Percentiles rank a stretch among this genome's conserved stretches.
Conservation (phyloP, 2,888 invertebrate genomes). For the Eupithecia abbreviata region DNA sequence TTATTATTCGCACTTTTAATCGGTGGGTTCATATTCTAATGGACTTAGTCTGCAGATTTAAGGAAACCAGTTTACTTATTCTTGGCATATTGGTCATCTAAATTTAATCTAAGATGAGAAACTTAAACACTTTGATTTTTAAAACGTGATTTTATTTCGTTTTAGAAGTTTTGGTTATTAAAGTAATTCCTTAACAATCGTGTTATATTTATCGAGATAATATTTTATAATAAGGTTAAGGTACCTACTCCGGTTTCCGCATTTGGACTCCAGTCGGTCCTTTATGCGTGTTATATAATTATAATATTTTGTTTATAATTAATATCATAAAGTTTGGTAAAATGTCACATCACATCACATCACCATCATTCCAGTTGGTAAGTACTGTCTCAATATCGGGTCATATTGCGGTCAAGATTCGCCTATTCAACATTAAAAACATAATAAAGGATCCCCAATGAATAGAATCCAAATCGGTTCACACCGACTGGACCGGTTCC, state of each 20-base stretch:
- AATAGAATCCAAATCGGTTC: constrained; percentile 24
- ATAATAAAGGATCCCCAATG: constrained; percentile 29
- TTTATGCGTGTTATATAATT: neutral
- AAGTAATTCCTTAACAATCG: neutral
- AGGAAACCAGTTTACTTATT: neutral
- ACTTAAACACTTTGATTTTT: neutral
- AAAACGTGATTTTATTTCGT: neutral
- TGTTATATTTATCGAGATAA: too few species aligned
- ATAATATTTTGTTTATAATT: neutral
- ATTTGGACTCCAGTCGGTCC: too few species aligned
- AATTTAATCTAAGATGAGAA: neutral
- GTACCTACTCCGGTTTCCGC: too few species aligned
- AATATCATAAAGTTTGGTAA: neutral
- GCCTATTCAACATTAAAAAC: constrained; percentile 21
- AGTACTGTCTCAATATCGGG: neutral
- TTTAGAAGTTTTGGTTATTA: neutral
- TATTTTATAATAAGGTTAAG: too few species aligned
- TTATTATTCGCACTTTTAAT: constrained; percentile 29
- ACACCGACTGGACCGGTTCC: constrained; percentile 67
- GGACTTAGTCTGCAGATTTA: neutral
- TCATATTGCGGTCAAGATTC: constrained; percentile 26
- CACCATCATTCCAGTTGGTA: neutral
- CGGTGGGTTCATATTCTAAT: constrained; percentile 17
- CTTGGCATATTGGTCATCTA: neutral
- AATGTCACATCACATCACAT: neutral